Conservation (phyloP, 2,113 vertebrate genomes). For the Ochotona curzoniae region DNA sequence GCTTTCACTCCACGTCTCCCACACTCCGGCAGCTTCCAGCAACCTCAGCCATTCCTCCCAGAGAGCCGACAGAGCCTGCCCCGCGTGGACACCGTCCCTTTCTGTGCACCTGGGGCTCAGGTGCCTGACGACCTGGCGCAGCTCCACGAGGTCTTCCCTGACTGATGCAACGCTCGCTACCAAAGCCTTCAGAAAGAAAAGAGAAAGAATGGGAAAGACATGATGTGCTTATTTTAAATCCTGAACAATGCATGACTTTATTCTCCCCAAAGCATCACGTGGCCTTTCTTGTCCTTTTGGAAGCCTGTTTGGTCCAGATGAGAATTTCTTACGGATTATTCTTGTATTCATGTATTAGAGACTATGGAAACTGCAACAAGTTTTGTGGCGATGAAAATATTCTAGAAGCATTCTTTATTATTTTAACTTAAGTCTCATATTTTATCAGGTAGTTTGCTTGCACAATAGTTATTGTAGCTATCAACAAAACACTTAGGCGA, state of each 20-base stretch:
- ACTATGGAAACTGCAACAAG: background rate
- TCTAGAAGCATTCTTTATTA: background rate
- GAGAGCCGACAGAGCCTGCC: slow-evolving; percentile 64
- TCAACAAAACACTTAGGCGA: background rate
- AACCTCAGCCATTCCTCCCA: slow-evolving; percentile 87
- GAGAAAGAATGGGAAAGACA: background rate
- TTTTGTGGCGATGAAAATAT: background rate
- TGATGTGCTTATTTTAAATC: background rate
- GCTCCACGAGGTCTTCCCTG: slow-evolving; percentile 83
- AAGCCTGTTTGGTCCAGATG: background rate
- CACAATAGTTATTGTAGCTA: background rate
- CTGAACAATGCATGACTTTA: slow-evolving; percentile 13
- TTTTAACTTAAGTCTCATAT: background rate
- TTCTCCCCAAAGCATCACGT: background rate
- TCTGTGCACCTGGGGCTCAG: slow-evolving; percentile 70
- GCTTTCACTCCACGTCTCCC: slow-evolving; percentile 86
- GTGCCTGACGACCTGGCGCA: slow-evolving; percentile 78
- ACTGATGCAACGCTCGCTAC: slow-evolving; percentile 82
- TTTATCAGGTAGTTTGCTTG: background rate
- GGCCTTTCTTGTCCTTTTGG: background rate
- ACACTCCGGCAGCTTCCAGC: slow-evolving; percentile 80
- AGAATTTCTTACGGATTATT: background rate
- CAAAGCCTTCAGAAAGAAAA: slow-evolving; percentile 80
- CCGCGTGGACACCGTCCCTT: background rate
- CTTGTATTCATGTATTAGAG: background rate